Evolutionary conservation across 2,797 vertebrate genomes (phyloP).

Genomic region (Agapornis canus): DNA sequence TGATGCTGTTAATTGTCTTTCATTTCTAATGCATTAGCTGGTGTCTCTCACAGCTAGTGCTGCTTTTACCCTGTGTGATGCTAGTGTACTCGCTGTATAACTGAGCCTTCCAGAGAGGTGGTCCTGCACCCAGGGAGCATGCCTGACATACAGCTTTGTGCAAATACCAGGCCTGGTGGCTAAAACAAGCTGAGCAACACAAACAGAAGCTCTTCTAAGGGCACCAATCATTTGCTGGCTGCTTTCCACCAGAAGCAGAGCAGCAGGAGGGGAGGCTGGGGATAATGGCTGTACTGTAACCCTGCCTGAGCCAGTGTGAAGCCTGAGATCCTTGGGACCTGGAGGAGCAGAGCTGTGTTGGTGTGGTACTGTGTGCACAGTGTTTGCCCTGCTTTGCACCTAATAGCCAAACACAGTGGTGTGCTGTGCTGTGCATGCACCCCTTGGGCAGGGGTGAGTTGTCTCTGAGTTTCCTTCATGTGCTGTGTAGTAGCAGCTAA

Average conservation of each 20-base stretch:
- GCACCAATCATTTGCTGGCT: background rate
- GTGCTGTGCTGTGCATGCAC: background rate
- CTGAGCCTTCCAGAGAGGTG: background rate
- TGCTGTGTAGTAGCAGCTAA: background rate
- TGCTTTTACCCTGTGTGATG: background rate
- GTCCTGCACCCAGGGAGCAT: background rate
- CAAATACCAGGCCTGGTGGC: background rate
- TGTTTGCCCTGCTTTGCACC: background rate
- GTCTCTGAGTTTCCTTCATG: background rate
- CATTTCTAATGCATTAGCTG: background rate
- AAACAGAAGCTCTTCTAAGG: background rate
- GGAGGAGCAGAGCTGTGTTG: background rate
- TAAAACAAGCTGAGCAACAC: background rate
- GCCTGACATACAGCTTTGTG: background rate
- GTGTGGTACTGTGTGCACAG: accelerated
- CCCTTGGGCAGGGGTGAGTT: background rate
- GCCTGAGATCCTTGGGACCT: accelerated
- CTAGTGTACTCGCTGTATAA: background rate
- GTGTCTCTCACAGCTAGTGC: background rate
- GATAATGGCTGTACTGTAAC: background rate
- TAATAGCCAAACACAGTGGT: background rate
- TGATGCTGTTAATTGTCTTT: background rate
- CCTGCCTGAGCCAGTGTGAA: background rate
- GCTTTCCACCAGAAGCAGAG: background rate
- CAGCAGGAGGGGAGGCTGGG: background rate